These are phyloP conservation scores for Melipona quadrifasciata DNA, from an alignment of 1,140 invertebrate genomes.

Conservation along the genomic window DNA sequence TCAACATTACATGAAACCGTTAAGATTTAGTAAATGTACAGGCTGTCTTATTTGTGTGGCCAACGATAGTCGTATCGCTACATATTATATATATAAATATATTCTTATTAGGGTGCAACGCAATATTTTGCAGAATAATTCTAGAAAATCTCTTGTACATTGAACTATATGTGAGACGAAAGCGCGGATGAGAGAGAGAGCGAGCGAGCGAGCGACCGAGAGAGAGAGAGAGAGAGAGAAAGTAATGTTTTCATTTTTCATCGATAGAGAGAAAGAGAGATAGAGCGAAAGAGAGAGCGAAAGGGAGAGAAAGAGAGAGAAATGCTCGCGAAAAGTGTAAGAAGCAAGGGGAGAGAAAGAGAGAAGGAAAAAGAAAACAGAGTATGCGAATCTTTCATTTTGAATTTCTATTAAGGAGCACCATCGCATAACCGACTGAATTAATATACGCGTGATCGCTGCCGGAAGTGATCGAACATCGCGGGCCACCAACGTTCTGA, in stretches of 20 bases:
- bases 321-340: neutral
- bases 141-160: slow-evolving; percentile 51
- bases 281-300: too few species aligned
- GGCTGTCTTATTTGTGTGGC: slow-evolving; percentile 65
- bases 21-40: slow-evolving; percentile 72
- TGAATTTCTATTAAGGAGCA: slow-evolving; percentile 24
- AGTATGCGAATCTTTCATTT: slow-evolving; percentile 3
- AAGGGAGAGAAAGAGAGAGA: too few species aligned
- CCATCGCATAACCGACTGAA: slow-evolving; percentile 40
- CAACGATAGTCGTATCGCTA: slow-evolving; percentile 67
- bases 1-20: slow-evolving; percentile 74
- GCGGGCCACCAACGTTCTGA: slow-evolving; percentile 50
- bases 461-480: slow-evolving; percentile 55
- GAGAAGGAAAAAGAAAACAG: neutral
- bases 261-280: neutral
- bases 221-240: too few species aligned
- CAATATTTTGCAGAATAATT: slow-evolving; percentile 58
- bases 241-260: slow-evolving; percentile 9
- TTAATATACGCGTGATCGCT: slow-evolving; percentile 47
- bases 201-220: too few species aligned
- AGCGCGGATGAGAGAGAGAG: neutral
- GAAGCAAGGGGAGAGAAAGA: neutral
- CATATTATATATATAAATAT: slow-evolving; percentile 29
- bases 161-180: neutral
- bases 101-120: slow-evolving; percentile 43